phyloP scores from a whole-genome alignment of 2,888 invertebrate species.

The Drosophila cyrtoloma region DNA sequence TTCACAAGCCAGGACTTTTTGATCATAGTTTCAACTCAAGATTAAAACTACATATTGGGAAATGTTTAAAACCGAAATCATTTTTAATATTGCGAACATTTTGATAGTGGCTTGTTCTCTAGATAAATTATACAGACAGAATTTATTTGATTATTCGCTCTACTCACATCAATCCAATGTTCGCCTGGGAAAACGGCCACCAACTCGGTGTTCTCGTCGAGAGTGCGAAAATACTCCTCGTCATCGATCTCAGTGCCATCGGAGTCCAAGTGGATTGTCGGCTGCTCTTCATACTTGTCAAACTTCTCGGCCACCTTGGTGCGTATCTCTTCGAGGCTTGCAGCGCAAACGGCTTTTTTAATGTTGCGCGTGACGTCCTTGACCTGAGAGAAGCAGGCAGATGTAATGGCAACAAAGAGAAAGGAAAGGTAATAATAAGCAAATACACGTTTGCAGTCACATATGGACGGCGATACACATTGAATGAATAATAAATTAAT shows the following conservation, averaged over 20 bases:
- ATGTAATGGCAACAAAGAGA: background rate
- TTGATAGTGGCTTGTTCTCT: background rate
- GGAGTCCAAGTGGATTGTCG: conserved; percentile 94
- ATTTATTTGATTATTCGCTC: background rate
- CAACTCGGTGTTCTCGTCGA: conserved; percentile 94
- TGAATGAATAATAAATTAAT: conserved; percentile 75
- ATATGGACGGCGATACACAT: conserved; percentile 51
- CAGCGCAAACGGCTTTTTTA: conserved; percentile 93
- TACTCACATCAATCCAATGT: conserved; percentile 88
- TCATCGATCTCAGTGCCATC: conserved; percentile 98
- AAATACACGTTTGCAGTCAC: conserved; percentile 56
- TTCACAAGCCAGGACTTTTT: too few relatives aligned
- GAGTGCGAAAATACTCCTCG: conserved; percentile 96
- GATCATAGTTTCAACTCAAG: too few relatives aligned
- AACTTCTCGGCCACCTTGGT: conserved; percentile 91
- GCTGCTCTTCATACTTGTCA: conserved; percentile 87
- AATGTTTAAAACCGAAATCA: too few relatives aligned
- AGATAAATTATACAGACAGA: background rate
- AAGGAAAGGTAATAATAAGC: conserved; percentile 47
- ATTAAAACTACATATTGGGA: too few relatives aligned
- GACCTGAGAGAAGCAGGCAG: conserved; percentile 72
- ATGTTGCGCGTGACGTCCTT: conserved; percentile 91
- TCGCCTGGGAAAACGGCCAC: conserved; percentile 92
- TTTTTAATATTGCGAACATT: too few relatives aligned
- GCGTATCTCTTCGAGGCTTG: conserved; percentile 91